Conservation (phyloP, 92 coral and sea anemone genomes). For the Hydrozoanthus gracilis region DNA sequence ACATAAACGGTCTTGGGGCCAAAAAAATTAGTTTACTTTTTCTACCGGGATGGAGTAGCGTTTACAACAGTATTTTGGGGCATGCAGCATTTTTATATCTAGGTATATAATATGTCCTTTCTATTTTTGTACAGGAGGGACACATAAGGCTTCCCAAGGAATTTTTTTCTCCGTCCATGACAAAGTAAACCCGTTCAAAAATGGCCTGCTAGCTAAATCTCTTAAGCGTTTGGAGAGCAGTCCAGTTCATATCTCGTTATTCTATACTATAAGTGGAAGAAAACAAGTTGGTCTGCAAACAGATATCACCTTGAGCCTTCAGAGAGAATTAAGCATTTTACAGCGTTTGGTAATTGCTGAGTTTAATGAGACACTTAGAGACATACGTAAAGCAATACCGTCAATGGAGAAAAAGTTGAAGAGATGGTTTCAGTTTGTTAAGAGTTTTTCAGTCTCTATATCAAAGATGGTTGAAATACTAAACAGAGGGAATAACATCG, state of each 20-base stretch:
- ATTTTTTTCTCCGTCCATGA: slow-evolving; percentile 1
- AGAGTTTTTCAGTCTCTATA: neutral
- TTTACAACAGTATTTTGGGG: too few relatives aligned
- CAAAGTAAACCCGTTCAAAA: neutral
- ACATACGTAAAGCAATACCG: neutral
- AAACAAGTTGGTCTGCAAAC: neutral
- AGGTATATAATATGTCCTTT: too few relatives aligned
- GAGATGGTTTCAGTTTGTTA: slow-evolving; percentile 20
- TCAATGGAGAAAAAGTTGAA: neutral
- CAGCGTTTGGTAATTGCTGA: neutral
- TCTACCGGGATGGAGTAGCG: too few relatives aligned
- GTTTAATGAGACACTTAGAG: neutral
- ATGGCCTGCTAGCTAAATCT: neutral
- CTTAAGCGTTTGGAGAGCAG: neutral
- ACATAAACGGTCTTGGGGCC: too few relatives aligned
- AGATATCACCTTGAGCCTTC: neutral
- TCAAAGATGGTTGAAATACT: neutral
- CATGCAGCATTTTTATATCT: too few relatives aligned
- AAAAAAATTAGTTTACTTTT: too few relatives aligned
- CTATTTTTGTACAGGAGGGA: neutral
- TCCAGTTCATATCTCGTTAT: neutral
- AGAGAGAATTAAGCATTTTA: slow-evolving; percentile 3
- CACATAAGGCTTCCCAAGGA: too few relatives aligned
- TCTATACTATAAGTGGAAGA: neutral
- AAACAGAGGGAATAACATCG: neutral